These are phyloP conservation scores for Holcopasites calliopsidis DNA, from an alignment of 1,140 invertebrate genomes.

Conservation along the genomic window DNA sequence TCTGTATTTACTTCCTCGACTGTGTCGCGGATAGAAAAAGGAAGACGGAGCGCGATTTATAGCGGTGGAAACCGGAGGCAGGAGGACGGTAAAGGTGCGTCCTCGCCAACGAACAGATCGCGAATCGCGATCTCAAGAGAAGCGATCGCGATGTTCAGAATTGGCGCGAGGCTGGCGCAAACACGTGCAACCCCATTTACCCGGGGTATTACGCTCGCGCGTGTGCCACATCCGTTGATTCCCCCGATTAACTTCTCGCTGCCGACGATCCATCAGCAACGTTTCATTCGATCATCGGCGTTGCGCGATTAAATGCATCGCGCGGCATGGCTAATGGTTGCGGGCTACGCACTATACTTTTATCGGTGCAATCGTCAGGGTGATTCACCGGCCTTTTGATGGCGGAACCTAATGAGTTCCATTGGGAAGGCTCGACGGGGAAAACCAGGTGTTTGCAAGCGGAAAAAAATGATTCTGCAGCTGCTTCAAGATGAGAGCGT, in stretches of 20 bases:
- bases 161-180: constrained; percentile 35
- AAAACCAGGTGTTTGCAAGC: background rate
- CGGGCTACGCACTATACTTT: background rate
- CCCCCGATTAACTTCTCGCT: constrained; percentile 38
- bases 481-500: too few relatives aligned
- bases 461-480: too few relatives aligned
- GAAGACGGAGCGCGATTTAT: too few relatives aligned
- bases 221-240: constrained; percentile 29
- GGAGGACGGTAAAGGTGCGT: too few relatives aligned
- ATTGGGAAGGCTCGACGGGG: background rate
- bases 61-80: too few relatives aligned
- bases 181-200: constrained; percentile 45
- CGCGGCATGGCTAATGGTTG: background rate
- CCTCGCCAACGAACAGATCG: background rate
- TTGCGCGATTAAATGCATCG: background rate
- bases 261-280: constrained; percentile 30
- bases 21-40: too few relatives aligned
- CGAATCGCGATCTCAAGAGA: background rate
- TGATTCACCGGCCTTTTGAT: background rate
- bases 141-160: constrained; percentile 1
- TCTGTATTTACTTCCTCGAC: background rate
- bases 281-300: constrained; percentile 38
- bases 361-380: background rate
- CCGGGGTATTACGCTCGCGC: constrained; percentile 22
- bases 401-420: background rate